These are phyloP conservation scores for Hydrophis major DNA, from an alignment of 2,797 vertebrate genomes.

Conservation along the genomic window DNA sequence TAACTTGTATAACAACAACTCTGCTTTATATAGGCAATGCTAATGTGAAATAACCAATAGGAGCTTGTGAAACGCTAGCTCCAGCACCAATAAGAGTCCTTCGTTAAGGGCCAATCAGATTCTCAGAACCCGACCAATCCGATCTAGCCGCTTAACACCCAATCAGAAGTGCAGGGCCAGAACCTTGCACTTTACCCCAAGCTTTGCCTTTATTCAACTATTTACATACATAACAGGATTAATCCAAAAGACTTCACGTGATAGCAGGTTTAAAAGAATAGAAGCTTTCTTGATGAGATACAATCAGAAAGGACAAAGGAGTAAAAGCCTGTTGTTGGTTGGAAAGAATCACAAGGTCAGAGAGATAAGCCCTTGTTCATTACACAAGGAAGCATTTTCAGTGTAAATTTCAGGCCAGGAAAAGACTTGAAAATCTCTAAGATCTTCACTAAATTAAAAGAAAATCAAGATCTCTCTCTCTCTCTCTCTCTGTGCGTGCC, in stretches of 20 bases:
- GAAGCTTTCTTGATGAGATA: slow-evolving; percentile 55
- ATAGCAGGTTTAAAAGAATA: slow-evolving; percentile 44
- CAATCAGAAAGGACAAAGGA: slow-evolving; percentile 56
- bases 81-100: too few relatives aligned
- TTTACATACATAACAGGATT: slow-evolving; percentile 23
- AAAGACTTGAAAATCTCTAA: slow-evolving; percentile 36
- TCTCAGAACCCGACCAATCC: too few relatives aligned
- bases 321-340: slow-evolving; percentile 34
- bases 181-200: too few relatives aligned
- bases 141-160: too few relatives aligned
- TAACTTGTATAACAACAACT: too few relatives aligned
- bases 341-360: slow-evolving; percentile 35
- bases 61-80: too few relatives aligned
- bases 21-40: too few relatives aligned
- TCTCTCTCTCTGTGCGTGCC: not conserved
- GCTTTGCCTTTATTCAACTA: too few relatives aligned
- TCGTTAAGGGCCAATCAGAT: too few relatives aligned
- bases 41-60: too few relatives aligned
- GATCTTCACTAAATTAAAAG: slow-evolving; percentile 40
- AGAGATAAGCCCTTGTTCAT: slow-evolving; percentile 40
- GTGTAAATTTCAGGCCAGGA: slow-evolving; percentile 47
- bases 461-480: not conserved
- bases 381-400: slow-evolving; percentile 32
- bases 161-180: too few relatives aligned
- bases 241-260: slow-evolving; percentile 50